phyloP scores from a whole-genome alignment of 2,888 invertebrate species.

The Euzophera pinguis region DNA sequence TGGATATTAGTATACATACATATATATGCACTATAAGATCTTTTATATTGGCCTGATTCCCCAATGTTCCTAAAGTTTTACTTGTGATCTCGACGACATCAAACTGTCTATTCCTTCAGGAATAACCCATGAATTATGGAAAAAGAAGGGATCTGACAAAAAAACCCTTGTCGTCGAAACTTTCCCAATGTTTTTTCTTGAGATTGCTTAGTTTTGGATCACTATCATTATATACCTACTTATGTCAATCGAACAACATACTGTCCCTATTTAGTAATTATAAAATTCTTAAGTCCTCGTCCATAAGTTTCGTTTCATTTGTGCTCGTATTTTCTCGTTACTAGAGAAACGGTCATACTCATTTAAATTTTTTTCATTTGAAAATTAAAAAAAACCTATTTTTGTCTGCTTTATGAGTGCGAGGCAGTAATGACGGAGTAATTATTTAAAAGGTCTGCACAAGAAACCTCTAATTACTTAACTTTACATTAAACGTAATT shows the following conservation, averaged over 20 bases:
- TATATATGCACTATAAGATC: slow-evolving; percentile 14
- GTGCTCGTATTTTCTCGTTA: too few relatives aligned
- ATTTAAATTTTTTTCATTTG: too few relatives aligned
- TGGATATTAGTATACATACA: slow-evolving; percentile 1
- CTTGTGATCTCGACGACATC: slow-evolving; percentile 43
- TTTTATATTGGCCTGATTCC: slow-evolving; percentile 26
- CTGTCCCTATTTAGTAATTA: too few relatives aligned
- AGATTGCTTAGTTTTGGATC: not conserved
- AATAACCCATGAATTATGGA: slow-evolving; percentile 43
- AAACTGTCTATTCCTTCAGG: slow-evolving; percentile 40
- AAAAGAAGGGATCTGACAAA: slow-evolving; percentile 33
- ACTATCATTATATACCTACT: too few relatives aligned
- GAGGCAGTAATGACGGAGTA: slow-evolving; percentile 3
- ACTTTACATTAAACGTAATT: too few relatives aligned
- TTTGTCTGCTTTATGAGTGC: too few relatives aligned
- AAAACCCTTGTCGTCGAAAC: slow-evolving; percentile 29
- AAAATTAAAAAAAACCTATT: too few relatives aligned
- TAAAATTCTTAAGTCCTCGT: too few relatives aligned
- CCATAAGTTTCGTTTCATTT: too few relatives aligned
- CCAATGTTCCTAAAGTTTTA: slow-evolving; percentile 33
- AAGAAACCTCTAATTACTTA: too few relatives aligned
- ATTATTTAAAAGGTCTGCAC: not conserved
- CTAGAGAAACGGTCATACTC: too few relatives aligned
- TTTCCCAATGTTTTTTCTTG: slow-evolving; percentile 24
- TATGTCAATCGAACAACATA: too few relatives aligned